Conservation (phyloP, 2,797 vertebrate species). For the Tapera naevia region DNA sequence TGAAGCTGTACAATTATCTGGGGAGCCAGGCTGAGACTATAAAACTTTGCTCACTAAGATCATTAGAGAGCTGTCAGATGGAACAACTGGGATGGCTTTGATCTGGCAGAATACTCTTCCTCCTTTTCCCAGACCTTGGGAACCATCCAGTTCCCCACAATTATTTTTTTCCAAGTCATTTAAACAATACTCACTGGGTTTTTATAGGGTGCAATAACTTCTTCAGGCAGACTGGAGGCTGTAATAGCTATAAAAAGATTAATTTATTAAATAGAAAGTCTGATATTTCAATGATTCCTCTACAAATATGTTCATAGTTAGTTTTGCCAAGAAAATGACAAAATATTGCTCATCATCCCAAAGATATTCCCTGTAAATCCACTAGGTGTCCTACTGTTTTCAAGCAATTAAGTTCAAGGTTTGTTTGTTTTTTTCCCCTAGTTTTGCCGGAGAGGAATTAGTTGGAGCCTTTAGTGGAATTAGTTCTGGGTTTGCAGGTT, state of each 20-base stretch:
- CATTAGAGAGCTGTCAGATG: conserved; percentile 54
- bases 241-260: not conserved
- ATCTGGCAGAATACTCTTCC: conserved; percentile 36
- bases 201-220: not conserved
- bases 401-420: conserved; percentile 32
- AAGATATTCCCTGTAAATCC: conserved; percentile 44
- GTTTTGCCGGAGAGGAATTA: not conserved
- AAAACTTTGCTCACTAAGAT: conserved; percentile 45
- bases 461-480: not conserved
- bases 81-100: conserved; percentile 48
- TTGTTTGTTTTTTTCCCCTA: not conserved
- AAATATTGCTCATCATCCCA: not conserved
- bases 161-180: not conserved
- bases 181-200: not conserved
- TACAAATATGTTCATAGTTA: not conserved
- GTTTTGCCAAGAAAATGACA: conserved; percentile 42
- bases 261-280: conserved; percentile 19
- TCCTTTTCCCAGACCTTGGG: not conserved
- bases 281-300: not conserved
- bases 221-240: not conserved
- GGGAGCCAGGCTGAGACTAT: conserved; percentile 3
- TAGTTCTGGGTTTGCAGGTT: conserved; percentile 28
- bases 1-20: not conserved
- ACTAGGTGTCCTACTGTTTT: conserved; percentile 74
- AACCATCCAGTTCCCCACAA: not conserved